A percentile compares a stretch with the other conserved stretches of the same genome.
phyloP scores from a whole-genome alignment of 1,140 invertebrate species.

The Rhysida immarginata region DNA sequence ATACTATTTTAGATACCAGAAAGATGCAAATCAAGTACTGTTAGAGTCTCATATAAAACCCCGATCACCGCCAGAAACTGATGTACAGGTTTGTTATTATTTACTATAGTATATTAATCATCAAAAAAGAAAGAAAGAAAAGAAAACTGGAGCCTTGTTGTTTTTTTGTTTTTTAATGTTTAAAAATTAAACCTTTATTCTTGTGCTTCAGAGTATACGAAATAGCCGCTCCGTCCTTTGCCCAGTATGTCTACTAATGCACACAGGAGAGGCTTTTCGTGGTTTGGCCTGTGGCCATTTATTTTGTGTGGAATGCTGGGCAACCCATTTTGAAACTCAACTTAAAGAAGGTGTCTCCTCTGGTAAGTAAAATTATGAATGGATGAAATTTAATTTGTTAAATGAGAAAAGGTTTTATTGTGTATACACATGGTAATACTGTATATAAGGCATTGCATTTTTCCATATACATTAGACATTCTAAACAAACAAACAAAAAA shows the following conservation, averaged over 20 bases:
- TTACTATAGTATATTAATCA: no score
- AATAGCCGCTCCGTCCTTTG: slow-evolving; percentile 28
- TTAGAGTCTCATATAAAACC: slow-evolving; percentile 68
- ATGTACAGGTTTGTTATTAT: no score
- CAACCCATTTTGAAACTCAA: slow-evolving; percentile 87
- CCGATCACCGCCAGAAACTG: slow-evolving; percentile 26
- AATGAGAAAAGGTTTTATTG: no score
- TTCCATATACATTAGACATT: no score
- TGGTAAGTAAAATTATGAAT: no score
- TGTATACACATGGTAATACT: no score
- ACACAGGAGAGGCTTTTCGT: slow-evolving; percentile 46
- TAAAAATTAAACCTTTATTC: background rate
- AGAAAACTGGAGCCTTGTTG: no score
- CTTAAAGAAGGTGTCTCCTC: slow-evolving; percentile 69
- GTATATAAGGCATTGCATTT: no score
- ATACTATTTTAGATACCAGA: slow-evolving; percentile 34
- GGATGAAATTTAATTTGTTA: no score
- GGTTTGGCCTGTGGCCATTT: slow-evolving; percentile 73
- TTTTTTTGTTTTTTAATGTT: background rate
- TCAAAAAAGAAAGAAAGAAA: background rate
- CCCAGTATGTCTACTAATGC: slow-evolving; percentile 42
- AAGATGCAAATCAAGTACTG: slow-evolving; percentile 42
- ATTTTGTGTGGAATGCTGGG: slow-evolving; percentile 92
- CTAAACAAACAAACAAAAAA: no score
- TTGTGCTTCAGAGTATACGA: background rate